Conservation (phyloP, 2,888 invertebrate genomes). For the Eristalinus sepulchralis region DNA sequence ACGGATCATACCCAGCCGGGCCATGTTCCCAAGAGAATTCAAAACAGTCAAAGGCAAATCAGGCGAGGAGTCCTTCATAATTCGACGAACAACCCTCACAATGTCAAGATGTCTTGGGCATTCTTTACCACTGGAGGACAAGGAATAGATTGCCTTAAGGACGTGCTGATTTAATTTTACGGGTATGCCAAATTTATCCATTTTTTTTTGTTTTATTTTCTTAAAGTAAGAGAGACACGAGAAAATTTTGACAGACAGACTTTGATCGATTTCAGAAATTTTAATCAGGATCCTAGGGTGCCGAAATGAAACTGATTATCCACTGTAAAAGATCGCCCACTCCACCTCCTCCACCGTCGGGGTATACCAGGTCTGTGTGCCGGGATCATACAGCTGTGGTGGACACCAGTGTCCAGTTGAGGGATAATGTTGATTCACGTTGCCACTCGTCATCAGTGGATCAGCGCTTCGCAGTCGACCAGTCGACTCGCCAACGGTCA, state of each 20-base stretch:
- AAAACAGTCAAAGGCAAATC: slow-evolving; percentile 66
- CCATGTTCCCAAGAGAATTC: slow-evolving; percentile 71
- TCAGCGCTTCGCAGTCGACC: slow-evolving; percentile 90
- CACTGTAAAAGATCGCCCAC: neutral
- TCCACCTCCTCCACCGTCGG: neutral
- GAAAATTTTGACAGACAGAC: no score
- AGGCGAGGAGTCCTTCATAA: slow-evolving; percentile 73
- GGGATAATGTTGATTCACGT: slow-evolving; percentile 74
- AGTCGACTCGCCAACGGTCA: slow-evolving; percentile 97
- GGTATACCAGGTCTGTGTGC: neutral
- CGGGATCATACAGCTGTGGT: neutral
- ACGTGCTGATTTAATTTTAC: slow-evolving; percentile 76
- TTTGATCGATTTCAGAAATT: no score
- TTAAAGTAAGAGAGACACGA: no score
- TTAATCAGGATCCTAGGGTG: no score
- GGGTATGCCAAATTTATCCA: slow-evolving; percentile 74
- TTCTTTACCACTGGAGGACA: slow-evolving; percentile 47
- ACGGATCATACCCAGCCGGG: slow-evolving; percentile 10
- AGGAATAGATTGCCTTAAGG: slow-evolving; percentile 72
- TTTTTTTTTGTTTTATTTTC: slow-evolving; percentile 28
- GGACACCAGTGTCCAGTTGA: slow-evolving; percentile 4
- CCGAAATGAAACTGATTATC: neutral
- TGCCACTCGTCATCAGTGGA: slow-evolving; percentile 78
- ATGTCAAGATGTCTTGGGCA: neutral
- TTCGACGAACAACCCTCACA: slow-evolving; percentile 25